Base-by-base conservation (phyloP, 2,797 vertebrate species). In the Catostomus latipinnis region DNA sequence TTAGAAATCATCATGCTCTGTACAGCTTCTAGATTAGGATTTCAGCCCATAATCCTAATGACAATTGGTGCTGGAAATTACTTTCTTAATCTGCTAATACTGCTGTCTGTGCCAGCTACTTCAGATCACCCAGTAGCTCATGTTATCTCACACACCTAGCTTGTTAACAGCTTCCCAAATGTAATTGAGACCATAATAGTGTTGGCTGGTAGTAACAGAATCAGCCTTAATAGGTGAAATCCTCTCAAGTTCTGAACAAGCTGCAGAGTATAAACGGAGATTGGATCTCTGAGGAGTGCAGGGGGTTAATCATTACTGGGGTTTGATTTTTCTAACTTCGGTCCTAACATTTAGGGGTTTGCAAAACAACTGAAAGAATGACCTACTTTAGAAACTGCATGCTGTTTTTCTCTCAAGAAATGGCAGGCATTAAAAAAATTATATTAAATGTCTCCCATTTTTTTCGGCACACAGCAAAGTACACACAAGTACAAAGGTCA, bases 71-170 rank as follows among this genome's bases (percentile, higher is more conserved):
- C 61, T 49, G 72, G 80, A 75, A 86, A 75, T 74, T 49, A 83
- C 73, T 81, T 83, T 66, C 83, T 84, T 81, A 83, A 83, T 81
- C 76, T 69, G 69, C 61, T 80, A 83, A 83, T 83, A 67, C 71
- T 48, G 78, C 58, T 13, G 48, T 45, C 76, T 52, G 16, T 62
- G 56, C 68, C 67, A 74, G 71, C 52, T 18, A 62, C 70, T 63
- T 43, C 18, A 18, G 60, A 63, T 72, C 50, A 73, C 61, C 69
- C 81, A 73, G 71, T 66, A 72, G 49, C 74, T 80, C 45, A 43
- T 68, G 68, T 71, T 71, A 76, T 81, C 80, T 80, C 13, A 1
- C 54, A 34, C 48, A 60, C 53, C 53, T 71, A 80, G 53, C 74
- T 67, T 80, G 77, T 83, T 83, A 66, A 72, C 67, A 80, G 60